These are phyloP conservation scores for Cercopithecus mona DNA, from an alignment of 2,113 vertebrate species.

Conservation along the genomic window DNA sequence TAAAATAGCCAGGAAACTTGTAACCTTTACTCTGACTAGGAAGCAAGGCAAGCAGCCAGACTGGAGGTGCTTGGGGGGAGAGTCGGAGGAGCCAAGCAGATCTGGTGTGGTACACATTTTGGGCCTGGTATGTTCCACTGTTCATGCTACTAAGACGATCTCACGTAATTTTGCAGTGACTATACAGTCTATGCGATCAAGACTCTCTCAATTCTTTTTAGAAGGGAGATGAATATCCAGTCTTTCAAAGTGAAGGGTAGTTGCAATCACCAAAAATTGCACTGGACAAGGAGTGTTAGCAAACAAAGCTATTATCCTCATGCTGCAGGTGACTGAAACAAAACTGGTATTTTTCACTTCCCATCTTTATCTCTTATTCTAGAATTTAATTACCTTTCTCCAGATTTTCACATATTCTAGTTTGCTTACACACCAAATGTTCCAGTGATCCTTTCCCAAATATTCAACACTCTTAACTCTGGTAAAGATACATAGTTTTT, in stretches of 20 bases:
- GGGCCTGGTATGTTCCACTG: background rate
- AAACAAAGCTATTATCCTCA: background rate
- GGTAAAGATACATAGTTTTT: background rate
- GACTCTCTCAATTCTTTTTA: background rate
- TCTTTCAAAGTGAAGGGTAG: background rate
- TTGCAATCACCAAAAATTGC: background rate
- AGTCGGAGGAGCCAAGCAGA: background rate
- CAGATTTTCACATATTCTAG: background rate
- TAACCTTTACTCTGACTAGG: background rate
- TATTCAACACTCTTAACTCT: background rate
- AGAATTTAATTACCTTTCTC: background rate
- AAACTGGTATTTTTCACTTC: background rate
- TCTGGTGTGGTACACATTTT: background rate
- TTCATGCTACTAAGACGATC: background rate
- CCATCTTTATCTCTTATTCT: background rate
- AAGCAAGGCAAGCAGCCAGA: background rate
- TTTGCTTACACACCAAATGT: background rate
- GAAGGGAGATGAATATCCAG: background rate
- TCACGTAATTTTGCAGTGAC: background rate
- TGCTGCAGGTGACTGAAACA: background rate
- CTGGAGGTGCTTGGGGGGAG: fast-evolving
- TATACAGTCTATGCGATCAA: background rate
- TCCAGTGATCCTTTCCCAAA: background rate
- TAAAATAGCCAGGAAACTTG: background rate
- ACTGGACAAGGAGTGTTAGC: background rate